A percentile compares a stretch with the other conserved stretches of the same genome.
phyloP scores from a whole-genome alignment of 2,888 invertebrate species.

The Synanthedon formicaeformis region DNA sequence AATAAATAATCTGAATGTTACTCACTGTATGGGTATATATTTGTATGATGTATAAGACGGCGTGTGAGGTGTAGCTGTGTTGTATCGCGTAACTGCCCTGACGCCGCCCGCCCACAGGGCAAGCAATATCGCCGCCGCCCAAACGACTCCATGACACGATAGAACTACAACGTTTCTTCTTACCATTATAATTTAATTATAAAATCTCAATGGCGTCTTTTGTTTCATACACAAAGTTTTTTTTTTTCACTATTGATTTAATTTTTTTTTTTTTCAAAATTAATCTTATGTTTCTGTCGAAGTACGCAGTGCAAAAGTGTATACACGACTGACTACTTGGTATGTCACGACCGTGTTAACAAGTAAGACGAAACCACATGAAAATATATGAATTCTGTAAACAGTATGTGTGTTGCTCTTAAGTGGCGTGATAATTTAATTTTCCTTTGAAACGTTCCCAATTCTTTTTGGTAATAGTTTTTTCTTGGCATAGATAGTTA shows the following conservation, averaged over 20 bases:
- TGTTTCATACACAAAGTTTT: neutral
- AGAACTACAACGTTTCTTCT: constrained; percentile 31
- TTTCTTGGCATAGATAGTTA: too few relatives aligned
- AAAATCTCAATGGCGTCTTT: neutral
- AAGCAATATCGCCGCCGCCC: constrained; percentile 32
- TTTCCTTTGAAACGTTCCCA: constrained; percentile 12
- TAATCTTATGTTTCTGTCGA: constrained; percentile 3
- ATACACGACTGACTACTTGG: constrained; percentile 37
- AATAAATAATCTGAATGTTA: constrained; percentile 8
- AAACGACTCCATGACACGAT: constrained; percentile 42
- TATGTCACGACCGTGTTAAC: constrained; percentile 44
- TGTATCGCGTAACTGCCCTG: constrained; percentile 39
- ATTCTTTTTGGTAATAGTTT: too few relatives aligned
- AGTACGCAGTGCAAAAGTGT: constrained; percentile 30
- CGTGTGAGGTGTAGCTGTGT: constrained; percentile 54
- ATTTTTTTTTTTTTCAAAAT: neutral
- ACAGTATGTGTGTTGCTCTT: constrained; percentile 38
- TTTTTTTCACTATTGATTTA: neutral
- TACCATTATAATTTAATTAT: constrained; percentile 23
- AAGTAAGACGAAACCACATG: constrained; percentile 38
- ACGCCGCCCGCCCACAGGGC: constrained; percentile 49
- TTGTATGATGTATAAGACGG: constrained; percentile 43
- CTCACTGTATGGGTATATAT: constrained; percentile 57
- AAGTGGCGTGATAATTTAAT: constrained; percentile 54
- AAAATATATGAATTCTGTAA: constrained; percentile 47